A percentile compares a stretch with the other conserved stretches of the same genome.
Conservation (phyloP, 2,113 vertebrate genomes). For the Aythya baeri region DNA sequence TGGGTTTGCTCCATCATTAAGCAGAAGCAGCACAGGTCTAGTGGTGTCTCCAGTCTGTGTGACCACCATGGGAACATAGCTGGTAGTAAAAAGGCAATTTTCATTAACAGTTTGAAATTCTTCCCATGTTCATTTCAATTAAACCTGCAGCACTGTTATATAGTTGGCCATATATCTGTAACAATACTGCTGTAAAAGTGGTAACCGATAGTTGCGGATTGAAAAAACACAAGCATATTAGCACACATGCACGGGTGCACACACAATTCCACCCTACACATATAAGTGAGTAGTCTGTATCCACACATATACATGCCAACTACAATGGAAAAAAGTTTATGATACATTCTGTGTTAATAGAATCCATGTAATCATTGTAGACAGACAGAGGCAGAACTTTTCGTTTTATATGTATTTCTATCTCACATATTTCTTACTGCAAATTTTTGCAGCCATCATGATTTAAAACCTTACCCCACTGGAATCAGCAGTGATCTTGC, state of each 20-base stretch:
- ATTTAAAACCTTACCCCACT: background rate
- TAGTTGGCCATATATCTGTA: background rate
- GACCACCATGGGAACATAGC: background rate
- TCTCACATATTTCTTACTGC: background rate
- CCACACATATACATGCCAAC: background rate
- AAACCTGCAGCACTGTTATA: constrained; percentile 11
- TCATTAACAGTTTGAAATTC: constrained; percentile 32
- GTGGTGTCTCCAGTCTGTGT: background rate
- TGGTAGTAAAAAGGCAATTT: constrained; percentile 32
- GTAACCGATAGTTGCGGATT: background rate
- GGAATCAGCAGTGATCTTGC: background rate
- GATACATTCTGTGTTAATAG: background rate
- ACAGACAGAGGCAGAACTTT: background rate
- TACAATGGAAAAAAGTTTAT: background rate
- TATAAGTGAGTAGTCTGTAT: background rate
- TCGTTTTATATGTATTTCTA: background rate
- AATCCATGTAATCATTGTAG: background rate
- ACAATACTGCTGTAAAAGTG: constrained; percentile 36
- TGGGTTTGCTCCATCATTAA: background rate
- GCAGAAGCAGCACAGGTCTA: background rate
- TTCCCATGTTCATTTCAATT: constrained; percentile 28
- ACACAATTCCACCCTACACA: background rate
- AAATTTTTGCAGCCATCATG: background rate
- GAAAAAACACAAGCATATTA: background rate
- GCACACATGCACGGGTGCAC: background rate